Evolutionary conservation across 2,888 invertebrate genomes (phyloP), one percentile per base, ranked within the genome.

Genomic region (Drosophila histrio): DNA sequence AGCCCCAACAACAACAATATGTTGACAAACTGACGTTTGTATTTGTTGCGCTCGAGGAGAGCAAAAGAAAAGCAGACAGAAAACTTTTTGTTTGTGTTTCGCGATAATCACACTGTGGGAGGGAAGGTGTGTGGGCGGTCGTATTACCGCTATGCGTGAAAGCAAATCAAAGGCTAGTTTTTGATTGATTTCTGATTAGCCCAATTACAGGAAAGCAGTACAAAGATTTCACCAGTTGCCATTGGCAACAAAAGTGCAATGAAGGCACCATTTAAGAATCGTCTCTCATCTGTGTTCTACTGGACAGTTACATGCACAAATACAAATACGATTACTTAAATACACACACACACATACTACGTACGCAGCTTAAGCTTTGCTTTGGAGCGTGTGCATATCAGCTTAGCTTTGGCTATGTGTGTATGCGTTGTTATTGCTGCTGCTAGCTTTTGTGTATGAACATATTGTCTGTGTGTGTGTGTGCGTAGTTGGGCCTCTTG

Each of bases 1-100:
- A 39, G 22, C 38, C 41, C 28, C 58, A 61, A 67, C 30, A 61
- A 66, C 26, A 59, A 56, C 38, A 56, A 50, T 68, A 66, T 72
- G 41, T 85, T 77, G 77, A 72, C 68, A 68, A 47, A 36, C 65
- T 64, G 60, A 71, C 65, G 54, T 60, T 74, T 62, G 61, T 62
- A 71, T 66, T 86, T 80, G 81, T 83, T 83, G 82, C 84, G 69
- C 72, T 47, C 70, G 15, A 54, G 22, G 50, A 34, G 49, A 22
- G 30, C 7, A 34, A 8, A 13, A 34, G 7, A 22, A 17, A 39
- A 36, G 38, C 50, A 53, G 30, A 38, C 43, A 61, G 36, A 49
- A 52, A 21, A 53, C 39, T 28, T 39, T 39, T 19, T 59, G 41
- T 50, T 43, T 52, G 19, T 24, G 36, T 17, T 28, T 56, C 26